Conservation (phyloP, 2,797 vertebrate genomes). For the Thripadectes ignobilis region DNA sequence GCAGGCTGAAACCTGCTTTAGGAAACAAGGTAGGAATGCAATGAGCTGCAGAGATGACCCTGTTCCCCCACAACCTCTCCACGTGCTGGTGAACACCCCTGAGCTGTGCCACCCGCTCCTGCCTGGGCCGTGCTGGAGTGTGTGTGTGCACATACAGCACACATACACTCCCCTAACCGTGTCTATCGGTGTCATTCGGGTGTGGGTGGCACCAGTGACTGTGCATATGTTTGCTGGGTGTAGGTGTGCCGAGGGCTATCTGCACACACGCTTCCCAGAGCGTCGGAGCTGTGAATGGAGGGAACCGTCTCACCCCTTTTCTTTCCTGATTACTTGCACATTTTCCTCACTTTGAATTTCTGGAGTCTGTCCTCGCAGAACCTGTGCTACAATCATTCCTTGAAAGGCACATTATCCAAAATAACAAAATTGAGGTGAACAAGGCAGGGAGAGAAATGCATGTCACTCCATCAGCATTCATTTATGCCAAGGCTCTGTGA, state of each 20-base stretch:
- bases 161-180: fast-evolving
- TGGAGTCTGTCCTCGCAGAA: background rate
- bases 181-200: background rate
- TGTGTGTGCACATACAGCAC: background rate
- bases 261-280: background rate
- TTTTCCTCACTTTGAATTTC: background rate
- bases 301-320: background rate
- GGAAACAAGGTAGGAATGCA: fast-evolving
- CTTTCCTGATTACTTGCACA: background rate
- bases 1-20: background rate
- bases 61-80: background rate
- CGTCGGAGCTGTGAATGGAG: background rate
- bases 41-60: fast-evolving
- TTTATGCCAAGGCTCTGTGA: background rate
- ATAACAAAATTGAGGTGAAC: slow-evolving; percentile 42
- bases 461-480: slow-evolving; percentile 27
- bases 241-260: background rate
- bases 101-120: background rate
- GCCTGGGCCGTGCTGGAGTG: background rate
- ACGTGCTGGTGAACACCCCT: background rate
- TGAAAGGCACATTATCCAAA: slow-evolving; percentile 1
- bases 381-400: background rate
- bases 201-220: background rate
- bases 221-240: slow-evolving; percentile 10
- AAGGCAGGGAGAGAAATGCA: background rate